These are phyloP conservation scores for Pilophorus perplexus DNA, from an alignment of 2,888 invertebrate genomes.

Conservation along the genomic window DNA sequence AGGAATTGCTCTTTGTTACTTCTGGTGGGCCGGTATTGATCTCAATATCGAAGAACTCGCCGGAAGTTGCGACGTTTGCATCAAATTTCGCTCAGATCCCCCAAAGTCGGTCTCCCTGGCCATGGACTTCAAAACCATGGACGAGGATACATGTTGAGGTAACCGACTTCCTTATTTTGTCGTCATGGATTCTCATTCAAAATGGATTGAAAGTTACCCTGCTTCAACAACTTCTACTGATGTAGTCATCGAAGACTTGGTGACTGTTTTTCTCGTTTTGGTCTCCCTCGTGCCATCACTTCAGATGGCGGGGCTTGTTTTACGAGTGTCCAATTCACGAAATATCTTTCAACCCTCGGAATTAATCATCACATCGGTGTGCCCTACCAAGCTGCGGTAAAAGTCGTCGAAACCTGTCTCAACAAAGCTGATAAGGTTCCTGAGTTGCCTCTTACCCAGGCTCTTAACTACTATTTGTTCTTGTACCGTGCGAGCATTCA, in stretches of 20 bases:
- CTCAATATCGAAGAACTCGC: too few species aligned
- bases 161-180: slow-evolving; percentile 19
- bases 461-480: neutral
- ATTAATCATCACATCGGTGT: slow-evolving; percentile 28
- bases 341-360: slow-evolving; percentile 3
- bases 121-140: neutral
- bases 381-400: slow-evolving; percentile 27
- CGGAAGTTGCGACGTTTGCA: neutral
- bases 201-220: slow-evolving; percentile 32
- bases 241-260: slow-evolving; percentile 11
- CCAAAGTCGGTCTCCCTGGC: slow-evolving; percentile 4
- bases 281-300: slow-evolving; percentile 5
- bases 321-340: neutral
- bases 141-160: slow-evolving; percentile 1
- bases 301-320: slow-evolving; percentile 13
- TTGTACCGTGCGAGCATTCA: neutral
- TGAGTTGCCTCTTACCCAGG: neutral
- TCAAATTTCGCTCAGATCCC: neutral
- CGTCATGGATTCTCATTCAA: slow-evolving; percentile 15
- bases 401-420: slow-evolving; percentile 9
- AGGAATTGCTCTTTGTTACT: neutral
- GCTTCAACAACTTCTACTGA: neutral
- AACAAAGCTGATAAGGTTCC: neutral
- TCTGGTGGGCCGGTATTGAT: too few species aligned
- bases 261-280: slow-evolving; percentile 26